phyloP scores from a whole-genome alignment of 2,797 vertebrate genomes.

The Molossus molossus region DNA sequence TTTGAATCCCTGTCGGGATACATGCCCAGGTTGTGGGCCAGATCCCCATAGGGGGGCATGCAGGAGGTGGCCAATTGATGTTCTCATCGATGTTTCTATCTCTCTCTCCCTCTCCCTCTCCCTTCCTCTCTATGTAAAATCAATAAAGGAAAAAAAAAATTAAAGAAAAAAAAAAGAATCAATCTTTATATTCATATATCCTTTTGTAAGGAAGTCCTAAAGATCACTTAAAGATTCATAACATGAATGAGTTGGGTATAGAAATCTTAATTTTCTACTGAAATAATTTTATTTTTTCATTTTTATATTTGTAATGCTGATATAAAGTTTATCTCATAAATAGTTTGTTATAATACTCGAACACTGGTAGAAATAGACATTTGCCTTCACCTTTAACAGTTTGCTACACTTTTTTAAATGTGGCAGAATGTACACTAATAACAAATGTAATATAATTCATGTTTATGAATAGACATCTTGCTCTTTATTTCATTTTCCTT shows the following conservation, averaged over 20 bases:
- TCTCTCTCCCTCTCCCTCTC: too few relatives aligned
- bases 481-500: conserved; percentile 53
- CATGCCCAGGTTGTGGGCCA: too few relatives aligned
- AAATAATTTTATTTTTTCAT: conserved; percentile 55
- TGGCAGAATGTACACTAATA: conserved; percentile 7
- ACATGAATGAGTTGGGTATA: conserved; percentile 18
- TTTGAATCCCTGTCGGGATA: too few relatives aligned
- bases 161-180: neutral
- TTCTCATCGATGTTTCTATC: too few relatives aligned
- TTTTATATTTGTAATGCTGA: conserved; percentile 50
- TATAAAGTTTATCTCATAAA: neutral
- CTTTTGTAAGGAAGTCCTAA: conserved; percentile 56
- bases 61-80: too few relatives aligned
- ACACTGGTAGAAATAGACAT: conserved; percentile 26
- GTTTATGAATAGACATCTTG: conserved; percentile 21
- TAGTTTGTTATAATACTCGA: neutral
- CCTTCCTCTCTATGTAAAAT: too few relatives aligned
- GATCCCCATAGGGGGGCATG: too few relatives aligned
- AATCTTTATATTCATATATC: neutral
- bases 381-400: conserved; percentile 19
- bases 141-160: too few relatives aligned
- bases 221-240: conserved; percentile 58
- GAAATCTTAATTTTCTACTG: conserved; percentile 38
- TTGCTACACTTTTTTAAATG: conserved; percentile 22
- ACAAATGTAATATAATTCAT: conserved; percentile 37